phyloP scores from a whole-genome alignment of 2,113 vertebrate genomes.

The Stictonetta naevosa region DNA sequence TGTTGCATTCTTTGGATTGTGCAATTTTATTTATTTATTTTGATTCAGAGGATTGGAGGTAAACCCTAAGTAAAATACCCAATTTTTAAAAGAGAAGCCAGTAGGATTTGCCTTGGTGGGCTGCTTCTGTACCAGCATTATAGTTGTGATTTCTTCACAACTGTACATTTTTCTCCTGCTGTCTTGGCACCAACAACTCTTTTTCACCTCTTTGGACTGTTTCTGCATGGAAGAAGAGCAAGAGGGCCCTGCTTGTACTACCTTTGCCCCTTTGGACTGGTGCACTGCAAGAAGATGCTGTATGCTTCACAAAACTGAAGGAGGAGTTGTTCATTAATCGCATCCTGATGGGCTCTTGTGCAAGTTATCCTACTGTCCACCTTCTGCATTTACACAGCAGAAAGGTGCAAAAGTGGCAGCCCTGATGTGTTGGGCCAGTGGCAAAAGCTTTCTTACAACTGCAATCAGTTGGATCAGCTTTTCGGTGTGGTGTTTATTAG shows the following conservation, averaged over 20 bases:
- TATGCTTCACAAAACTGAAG: not conserved
- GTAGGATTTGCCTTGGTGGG: not conserved
- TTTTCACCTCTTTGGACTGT: not conserved
- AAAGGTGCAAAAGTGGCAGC: not conserved
- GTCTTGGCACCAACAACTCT: not conserved
- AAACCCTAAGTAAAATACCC: not conserved
- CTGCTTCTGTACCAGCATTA: not conserved
- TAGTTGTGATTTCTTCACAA: not conserved
- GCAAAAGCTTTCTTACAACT: not conserved
- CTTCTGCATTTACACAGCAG: not conserved
- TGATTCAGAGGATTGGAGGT: not conserved
- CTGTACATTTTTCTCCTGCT: not conserved
- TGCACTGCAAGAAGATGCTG: not conserved
- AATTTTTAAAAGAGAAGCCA: not conserved
- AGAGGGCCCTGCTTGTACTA: rapidly evolving
- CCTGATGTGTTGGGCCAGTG: not conserved
- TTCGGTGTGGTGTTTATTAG: not conserved
- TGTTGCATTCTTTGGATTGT: not conserved
- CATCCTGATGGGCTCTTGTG: not conserved
- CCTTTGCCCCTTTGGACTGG: not conserved
- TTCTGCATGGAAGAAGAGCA: not conserved
- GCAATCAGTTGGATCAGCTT: not conserved
- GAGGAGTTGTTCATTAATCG: no score
- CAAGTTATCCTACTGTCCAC: rapidly evolving
- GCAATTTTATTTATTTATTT: not conserved